Percentiles rank a stretch among this genome's conserved stretches.
Conservation (phyloP, 2,888 invertebrate genomes). For the Drosophila formosana region DNA sequence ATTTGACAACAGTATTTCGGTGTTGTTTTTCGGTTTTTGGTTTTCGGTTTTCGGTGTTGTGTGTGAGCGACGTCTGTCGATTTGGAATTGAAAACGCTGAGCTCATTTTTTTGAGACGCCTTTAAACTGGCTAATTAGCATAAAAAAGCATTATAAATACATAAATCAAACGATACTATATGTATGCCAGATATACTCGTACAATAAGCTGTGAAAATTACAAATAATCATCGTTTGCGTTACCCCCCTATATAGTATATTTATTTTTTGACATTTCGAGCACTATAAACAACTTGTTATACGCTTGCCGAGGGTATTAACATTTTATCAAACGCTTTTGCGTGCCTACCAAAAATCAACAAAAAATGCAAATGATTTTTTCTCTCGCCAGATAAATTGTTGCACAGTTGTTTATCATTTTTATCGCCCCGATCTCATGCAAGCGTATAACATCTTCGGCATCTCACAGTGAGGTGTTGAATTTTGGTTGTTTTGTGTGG, state of each 20-base stretch:
- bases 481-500: neutral
- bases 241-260: constrained; percentile 14
- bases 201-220: constrained; percentile 55
- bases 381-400: too few species aligned
- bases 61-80: constrained; percentile 45
- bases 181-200: constrained; percentile 15
- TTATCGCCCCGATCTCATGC: neutral
- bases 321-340: neutral
- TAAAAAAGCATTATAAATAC: constrained; percentile 70
- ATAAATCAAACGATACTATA: constrained; percentile 45
- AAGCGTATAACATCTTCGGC: neutral
- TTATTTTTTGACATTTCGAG: constrained; percentile 16
- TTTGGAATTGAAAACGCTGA: constrained; percentile 73
- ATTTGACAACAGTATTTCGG: constrained; percentile 50
- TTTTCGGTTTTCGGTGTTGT: constrained; percentile 10
- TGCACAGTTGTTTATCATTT: neutral
- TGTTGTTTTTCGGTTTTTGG: constrained; percentile 16
- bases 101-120: constrained; percentile 73
- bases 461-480: neutral
- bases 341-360: too few species aligned
- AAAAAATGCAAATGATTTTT: too few species aligned
- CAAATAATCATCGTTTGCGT: constrained; percentile 45
- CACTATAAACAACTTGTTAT: constrained; percentile 4
- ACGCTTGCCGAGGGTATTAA: constrained; percentile 1
- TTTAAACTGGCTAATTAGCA: constrained; percentile 68